Percentiles rank a stretch among this genome's conserved stretches.
These are phyloP conservation scores for Hydriomena furcata DNA, from an alignment of 2,888 invertebrate species.

Conservation along the genomic window DNA sequence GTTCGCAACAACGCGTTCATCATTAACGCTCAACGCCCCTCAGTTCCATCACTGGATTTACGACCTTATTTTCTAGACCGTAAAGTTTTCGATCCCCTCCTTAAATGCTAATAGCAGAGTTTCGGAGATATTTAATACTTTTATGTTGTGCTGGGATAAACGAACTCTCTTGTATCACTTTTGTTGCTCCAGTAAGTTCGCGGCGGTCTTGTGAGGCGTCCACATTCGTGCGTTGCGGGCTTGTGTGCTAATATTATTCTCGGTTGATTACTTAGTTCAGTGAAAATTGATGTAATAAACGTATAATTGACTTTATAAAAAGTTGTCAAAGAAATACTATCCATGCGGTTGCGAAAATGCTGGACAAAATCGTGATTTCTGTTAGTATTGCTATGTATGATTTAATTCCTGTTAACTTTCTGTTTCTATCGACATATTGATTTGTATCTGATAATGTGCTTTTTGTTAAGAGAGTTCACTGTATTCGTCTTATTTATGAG, in stretches of 20 bases:
- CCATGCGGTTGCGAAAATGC: slow-evolving; percentile 30
- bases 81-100: slow-evolving; percentile 25
- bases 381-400: slow-evolving; percentile 27
- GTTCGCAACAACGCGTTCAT: slow-evolving; percentile 34
- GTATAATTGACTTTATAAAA: slow-evolving; percentile 22
- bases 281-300: slow-evolving; percentile 35
- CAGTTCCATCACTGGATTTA: slow-evolving; percentile 20
- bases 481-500: no score
- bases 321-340: slow-evolving; percentile 24
- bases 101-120: slow-evolving; percentile 31
- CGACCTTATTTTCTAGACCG: slow-evolving; percentile 28
- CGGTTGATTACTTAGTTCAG: slow-evolving; percentile 43
- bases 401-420: not conserved
- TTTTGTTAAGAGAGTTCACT: no score
- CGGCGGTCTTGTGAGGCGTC: slow-evolving; percentile 54
- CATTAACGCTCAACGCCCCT: slow-evolving; percentile 21
- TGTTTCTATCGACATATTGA: not conserved
- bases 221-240: slow-evolving; percentile 50
- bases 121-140: slow-evolving; percentile 37
- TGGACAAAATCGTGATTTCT: slow-evolving; percentile 39
- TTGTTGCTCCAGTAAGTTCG: slow-evolving; percentile 49
- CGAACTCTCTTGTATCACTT: slow-evolving; percentile 40
- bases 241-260: slow-evolving; percentile 43
- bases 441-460: not conserved
- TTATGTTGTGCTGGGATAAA: slow-evolving; percentile 46